Percentiles rank a stretch among this genome's conserved stretches.
phyloP scores from a whole-genome alignment of 2,888 invertebrate species.

The Apantesis nais region DNA sequence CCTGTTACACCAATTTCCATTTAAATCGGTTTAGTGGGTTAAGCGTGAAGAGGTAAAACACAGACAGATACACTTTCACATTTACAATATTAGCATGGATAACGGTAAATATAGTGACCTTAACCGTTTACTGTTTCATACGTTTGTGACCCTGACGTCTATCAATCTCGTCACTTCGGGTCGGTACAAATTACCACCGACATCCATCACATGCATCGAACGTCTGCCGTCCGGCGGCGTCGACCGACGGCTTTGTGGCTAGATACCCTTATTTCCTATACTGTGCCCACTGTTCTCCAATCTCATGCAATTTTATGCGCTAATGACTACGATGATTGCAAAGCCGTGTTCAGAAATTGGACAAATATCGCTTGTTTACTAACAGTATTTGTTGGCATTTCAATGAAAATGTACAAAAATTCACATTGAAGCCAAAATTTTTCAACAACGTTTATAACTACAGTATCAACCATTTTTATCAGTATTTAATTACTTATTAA shows the following conservation, averaged over 20 bases:
- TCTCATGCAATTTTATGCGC: constrained; percentile 3
- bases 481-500: too few species aligned
- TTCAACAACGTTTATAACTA: too few species aligned
- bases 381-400: not conserved
- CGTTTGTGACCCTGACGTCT: not conserved
- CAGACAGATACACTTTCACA: too few species aligned
- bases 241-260: constrained; percentile 25
- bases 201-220: constrained; percentile 59
- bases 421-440: not conserved
- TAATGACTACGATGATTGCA: constrained; percentile 12
- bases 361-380: not conserved
- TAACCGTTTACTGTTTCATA: not conserved
- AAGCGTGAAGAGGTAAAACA: too few species aligned
- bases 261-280: constrained; percentile 18
- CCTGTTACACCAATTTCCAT: too few species aligned
- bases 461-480: too few species aligned
- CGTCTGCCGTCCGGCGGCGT: constrained; percentile 34
- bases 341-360: not conserved
- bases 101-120: too few species aligned
- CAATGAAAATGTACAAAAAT: not conserved
- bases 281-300: constrained; percentile 8
- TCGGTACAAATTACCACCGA: constrained; percentile 53
- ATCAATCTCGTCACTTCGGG: constrained; percentile 23
- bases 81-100: too few species aligned
- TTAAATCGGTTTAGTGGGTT: too few species aligned